Conservation (phyloP, 2,888 invertebrate genomes). For the Folsomia manolachei region DNA sequence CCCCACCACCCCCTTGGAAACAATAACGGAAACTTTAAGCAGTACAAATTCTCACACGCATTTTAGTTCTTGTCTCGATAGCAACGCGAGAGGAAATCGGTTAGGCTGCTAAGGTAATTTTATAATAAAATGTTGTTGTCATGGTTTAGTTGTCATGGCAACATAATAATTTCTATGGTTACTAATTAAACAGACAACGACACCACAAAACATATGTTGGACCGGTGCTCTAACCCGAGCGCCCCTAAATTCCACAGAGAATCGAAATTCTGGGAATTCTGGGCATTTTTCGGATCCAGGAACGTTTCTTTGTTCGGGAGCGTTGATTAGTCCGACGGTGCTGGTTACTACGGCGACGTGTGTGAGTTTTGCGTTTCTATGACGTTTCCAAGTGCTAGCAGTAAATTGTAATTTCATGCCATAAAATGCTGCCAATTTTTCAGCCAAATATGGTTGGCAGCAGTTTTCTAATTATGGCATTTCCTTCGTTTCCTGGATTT, state of each 20-base stretch:
- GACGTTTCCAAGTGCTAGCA: no score
- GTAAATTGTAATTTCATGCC: no score
- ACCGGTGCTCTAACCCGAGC: conserved; percentile 45
- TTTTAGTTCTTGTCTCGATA: background rate
- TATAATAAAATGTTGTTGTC: background rate
- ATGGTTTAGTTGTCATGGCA: background rate
- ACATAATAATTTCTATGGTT: no score
- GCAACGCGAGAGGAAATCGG: no score
- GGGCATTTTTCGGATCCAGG: conserved; percentile 40
- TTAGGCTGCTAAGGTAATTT: conserved; percentile 23
- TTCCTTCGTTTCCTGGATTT: no score
- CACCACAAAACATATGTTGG: conserved; percentile 33
- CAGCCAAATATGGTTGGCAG: no score
- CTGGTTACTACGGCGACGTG: conserved; percentile 47
- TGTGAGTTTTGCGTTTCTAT: no score
- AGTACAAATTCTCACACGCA: background rate
- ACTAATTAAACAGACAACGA: background rate
- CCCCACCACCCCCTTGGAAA: conserved; percentile 13
- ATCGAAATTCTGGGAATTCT: conserved; percentile 18
- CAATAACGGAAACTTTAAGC: background rate
- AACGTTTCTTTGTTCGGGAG: conserved; percentile 46
- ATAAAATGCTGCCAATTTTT: no score
- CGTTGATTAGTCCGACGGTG: conserved; percentile 25
- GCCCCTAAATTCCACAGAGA: background rate
- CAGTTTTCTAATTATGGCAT: no score